A percentile compares a stretch with the other conserved stretches of the same genome.
Conservation (phyloP, 2,888 invertebrate species). For the Eurois occulta region DNA sequence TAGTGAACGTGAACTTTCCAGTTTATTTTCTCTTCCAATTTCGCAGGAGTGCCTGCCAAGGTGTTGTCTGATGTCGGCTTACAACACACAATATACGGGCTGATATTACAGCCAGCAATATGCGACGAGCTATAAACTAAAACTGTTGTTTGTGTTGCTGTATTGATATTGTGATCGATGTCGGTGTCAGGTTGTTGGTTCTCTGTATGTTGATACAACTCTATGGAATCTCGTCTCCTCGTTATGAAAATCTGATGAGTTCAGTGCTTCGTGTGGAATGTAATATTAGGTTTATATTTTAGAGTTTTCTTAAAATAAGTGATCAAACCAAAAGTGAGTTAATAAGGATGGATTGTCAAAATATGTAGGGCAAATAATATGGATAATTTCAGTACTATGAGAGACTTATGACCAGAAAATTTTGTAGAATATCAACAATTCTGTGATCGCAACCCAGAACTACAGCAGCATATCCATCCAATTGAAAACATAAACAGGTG, state of each 20-base stretch:
- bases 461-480: too few species aligned
- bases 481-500: neutral
- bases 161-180: slow-evolving; percentile 32
- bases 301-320: too few species aligned
- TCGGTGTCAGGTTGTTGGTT: neutral
- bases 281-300: neutral
- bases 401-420: neutral
- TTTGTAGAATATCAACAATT: neutral
- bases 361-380: neutral
- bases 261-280: neutral
- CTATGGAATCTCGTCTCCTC: neutral
- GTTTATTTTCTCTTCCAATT: slow-evolving; percentile 90
- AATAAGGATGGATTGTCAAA: neutral
- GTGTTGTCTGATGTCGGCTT: slow-evolving; percentile 87
- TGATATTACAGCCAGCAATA: slow-evolving; percentile 60
- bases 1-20: slow-evolving; percentile 84
- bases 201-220: neutral
- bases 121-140: slow-evolving; percentile 55
- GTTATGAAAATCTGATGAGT: neutral
- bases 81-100: slow-evolving; percentile 74
- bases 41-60: slow-evolving; percentile 87
- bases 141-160: slow-evolving; percentile 42
- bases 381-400: neutral
- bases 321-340: too few species aligned
- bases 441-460: neutral